A percentile compares a stretch with the other conserved stretches of the same genome.
phyloP scores from a whole-genome alignment of 2,797 vertebrate species.

The Heterohyrax brucei region DNA sequence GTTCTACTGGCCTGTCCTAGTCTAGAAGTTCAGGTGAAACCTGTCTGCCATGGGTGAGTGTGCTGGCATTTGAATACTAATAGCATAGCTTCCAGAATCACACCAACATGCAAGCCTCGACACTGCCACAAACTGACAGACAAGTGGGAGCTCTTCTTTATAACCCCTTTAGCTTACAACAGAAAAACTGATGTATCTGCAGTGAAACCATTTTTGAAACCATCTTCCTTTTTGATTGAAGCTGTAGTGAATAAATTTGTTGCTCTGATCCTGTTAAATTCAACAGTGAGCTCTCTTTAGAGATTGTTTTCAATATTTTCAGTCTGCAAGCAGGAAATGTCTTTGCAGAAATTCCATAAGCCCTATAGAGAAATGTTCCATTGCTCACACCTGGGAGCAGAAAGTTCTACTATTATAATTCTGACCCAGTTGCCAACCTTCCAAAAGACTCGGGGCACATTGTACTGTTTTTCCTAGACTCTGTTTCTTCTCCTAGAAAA shows the following conservation, averaged over 20 bases:
- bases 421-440: neutral
- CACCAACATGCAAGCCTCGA: no score
- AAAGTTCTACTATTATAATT: neutral
- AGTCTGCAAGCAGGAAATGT: conserved; percentile 2
- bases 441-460: neutral
- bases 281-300: neutral
- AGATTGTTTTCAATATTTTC: conserved; percentile 18
- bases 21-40: no score
- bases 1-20: no score
- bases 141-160: neutral
- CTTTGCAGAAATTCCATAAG: conserved; percentile 3
- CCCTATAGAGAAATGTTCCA: neutral
- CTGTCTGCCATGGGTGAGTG: no score
- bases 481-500: conserved; percentile 45
- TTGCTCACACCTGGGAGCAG: neutral
- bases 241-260: neutral
- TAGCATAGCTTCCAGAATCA: no score
- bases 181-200: neutral
- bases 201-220: neutral
- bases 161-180: neutral
- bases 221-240: conserved; percentile 49
- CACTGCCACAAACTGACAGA: no score
- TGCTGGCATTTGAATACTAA: no score
- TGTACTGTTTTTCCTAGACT: neutral
- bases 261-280: neutral